Evolutionary conservation across 2,888 invertebrate species (phyloP), one percentile per base, ranked within the genome.

Genomic region (Epistrophe eligans): DNA sequence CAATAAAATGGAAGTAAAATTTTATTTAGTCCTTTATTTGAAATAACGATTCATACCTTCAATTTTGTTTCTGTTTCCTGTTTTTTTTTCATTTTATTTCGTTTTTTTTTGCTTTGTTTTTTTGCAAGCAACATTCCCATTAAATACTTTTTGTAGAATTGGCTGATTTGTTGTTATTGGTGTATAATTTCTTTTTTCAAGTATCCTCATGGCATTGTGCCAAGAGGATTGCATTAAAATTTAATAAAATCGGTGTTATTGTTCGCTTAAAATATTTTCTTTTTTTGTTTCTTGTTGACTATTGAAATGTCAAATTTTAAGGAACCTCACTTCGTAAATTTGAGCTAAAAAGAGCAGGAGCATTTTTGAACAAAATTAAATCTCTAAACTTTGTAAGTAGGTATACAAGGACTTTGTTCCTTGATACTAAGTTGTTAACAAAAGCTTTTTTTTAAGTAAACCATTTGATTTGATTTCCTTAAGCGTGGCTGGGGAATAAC

Each of bases 1-100:
- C 74, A 84, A 79, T 84, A 66, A 84, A 84, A 84, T 67, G 35
- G 71, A 58, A 58, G 71, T 40, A 72, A 62, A 32, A n/a, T 71
- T 45, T 76, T 80, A 74, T 79, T 70, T 64, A 74, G 76, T 84
- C 76, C 28, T 71, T 79, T 70, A 50, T 79, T 76, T 17, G 6
- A 60, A 79, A 84, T 71, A 74, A 62, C 74, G 70, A 84, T 79
- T 74, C 83, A 74, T 64, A 72, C 35, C 35, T 35, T 8, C 52
- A 76, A 66, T 52, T 73, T 50, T 50, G 67, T 57, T 43, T 28
- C n/a, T 48, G 24, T 62, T 52, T 83, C 55, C 74, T 19, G 67
- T 35, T 45, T 57, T 67, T 70, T 74, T 55, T 60, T 15, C 32
- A 43, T 24, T 67, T 35, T 83, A 15, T 52, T 19, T 43, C 57